A percentile compares a stretch with the other conserved stretches of the same genome.
These are phyloP conservation scores for Chymomyza procnemis DNA, from an alignment of 2,888 invertebrate species.

Conservation along the genomic window DNA sequence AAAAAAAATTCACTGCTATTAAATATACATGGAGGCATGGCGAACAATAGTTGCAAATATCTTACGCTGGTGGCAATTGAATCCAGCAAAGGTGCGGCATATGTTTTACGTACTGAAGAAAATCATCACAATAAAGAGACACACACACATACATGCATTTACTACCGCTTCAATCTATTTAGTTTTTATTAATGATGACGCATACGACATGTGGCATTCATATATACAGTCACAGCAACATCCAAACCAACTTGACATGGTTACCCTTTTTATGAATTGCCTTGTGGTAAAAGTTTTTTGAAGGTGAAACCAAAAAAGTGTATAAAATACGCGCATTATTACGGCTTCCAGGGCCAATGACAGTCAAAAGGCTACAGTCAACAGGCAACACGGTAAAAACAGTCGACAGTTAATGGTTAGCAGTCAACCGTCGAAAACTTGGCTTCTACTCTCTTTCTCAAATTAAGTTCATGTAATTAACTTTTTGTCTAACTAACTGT, in stretches of 20 bases:
- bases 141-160: neutral
- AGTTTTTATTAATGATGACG: conserved; percentile 65
- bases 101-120: too few relatives aligned
- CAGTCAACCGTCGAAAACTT: neutral
- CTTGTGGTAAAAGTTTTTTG: neutral
- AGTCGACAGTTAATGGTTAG: neutral
- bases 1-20: too few relatives aligned
- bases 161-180: conserved; percentile 52
- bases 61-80: too few relatives aligned
- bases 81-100: too few relatives aligned
- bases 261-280: neutral
- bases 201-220: conserved; percentile 52
- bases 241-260: neutral
- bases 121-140: neutral
- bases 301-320: conserved; percentile 23
- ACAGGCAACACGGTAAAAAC: neutral
- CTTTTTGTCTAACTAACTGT: conserved; percentile 19
- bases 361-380: neutral
- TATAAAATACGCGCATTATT: conserved; percentile 49
- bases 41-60: too few relatives aligned
- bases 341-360: conserved; percentile 18
- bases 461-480: conserved; percentile 42
- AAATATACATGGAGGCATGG: too few relatives aligned
- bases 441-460: conserved; percentile 16
- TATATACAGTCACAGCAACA: neutral